phyloP scores from a whole-genome alignment of 2,888 invertebrate genomes.

The Heliconius charithonia region DNA sequence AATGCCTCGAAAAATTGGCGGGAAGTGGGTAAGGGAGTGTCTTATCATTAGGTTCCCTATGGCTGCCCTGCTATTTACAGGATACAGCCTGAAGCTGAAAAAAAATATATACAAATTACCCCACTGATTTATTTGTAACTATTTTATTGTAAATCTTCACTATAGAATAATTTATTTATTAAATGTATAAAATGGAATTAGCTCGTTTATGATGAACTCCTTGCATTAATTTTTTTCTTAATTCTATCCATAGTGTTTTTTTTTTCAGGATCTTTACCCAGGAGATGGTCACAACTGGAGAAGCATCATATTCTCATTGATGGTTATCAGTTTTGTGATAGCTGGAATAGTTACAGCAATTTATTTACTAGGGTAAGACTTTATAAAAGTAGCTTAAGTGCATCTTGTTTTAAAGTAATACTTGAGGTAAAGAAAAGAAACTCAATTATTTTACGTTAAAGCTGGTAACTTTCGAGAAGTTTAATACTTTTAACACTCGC shows the following conservation, averaged over 20 bases:
- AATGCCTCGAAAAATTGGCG: too few species aligned
- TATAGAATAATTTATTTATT: too few species aligned
- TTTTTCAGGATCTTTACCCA: constrained; percentile 89
- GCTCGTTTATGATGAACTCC: too few species aligned
- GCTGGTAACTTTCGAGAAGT: constrained; percentile 15
- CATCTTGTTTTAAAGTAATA: constrained; percentile 9
- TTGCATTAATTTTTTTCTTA: neutral
- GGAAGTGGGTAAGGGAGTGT: too few species aligned
- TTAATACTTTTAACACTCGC: constrained; percentile 1
- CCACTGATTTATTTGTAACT: too few species aligned
- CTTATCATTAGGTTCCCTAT: too few species aligned
- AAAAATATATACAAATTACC: too few species aligned
- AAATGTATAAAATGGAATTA: too few species aligned
- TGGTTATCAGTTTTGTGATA: constrained; percentile 94
- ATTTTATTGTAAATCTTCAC: too few species aligned
- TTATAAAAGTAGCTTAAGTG: neutral
- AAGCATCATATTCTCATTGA: constrained; percentile 92
- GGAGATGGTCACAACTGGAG: constrained; percentile 95
- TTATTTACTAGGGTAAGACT: constrained; percentile 91
- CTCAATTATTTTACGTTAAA: constrained; percentile 13
- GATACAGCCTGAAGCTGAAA: too few species aligned
- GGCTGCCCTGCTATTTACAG: too few species aligned
- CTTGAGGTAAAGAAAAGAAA: constrained; percentile 10
- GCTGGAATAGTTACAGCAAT: constrained; percentile 94
- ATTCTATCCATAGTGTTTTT: neutral